Conservation (phyloP, 2,888 invertebrate species). For the Dorcus hopei region DNA sequence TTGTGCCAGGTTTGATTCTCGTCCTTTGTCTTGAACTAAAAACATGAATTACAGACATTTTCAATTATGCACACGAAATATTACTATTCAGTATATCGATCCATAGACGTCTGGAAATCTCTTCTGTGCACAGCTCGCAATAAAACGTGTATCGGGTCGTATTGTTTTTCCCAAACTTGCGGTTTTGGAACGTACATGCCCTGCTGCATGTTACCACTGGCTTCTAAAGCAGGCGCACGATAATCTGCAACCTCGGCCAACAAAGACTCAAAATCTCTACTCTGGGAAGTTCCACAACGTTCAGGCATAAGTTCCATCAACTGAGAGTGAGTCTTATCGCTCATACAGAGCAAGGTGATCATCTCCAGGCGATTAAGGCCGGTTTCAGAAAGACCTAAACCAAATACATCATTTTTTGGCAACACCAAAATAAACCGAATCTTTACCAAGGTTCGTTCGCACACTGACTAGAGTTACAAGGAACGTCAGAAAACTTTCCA, state of each 20-base stretch:
- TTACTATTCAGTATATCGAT: constrained; percentile 86
- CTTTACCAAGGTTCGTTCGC: constrained; percentile 78
- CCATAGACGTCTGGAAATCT: constrained; percentile 93
- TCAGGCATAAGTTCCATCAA: constrained; percentile 95
- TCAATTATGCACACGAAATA: constrained; percentile 33
- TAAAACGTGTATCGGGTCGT: constrained; percentile 91
- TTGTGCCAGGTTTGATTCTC: constrained; percentile 43
- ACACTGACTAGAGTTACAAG: constrained; percentile 85
- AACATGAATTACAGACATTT: neutral
- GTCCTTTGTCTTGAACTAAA: constrained; percentile 41
- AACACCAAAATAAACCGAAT: too few species aligned
- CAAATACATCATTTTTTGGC: constrained; percentile 1
- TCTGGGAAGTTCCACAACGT: constrained; percentile 87
- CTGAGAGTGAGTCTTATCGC: constrained; percentile 94
- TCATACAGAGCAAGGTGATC: constrained; percentile 87
- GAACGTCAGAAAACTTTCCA: constrained; percentile 90
- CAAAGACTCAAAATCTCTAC: constrained; percentile 82
- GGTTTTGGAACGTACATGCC: constrained; percentile 85
- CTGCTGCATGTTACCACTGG: constrained; percentile 70
- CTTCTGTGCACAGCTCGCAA: constrained; percentile 86
- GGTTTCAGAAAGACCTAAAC: constrained; percentile 58
- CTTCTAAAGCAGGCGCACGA: constrained; percentile 84
- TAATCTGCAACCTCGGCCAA: constrained; percentile 63
- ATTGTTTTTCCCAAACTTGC: constrained; percentile 87
- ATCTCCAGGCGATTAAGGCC: constrained; percentile 79